Evolutionary conservation across 2,113 vertebrate genomes (phyloP).

Genomic region (Platichthys stellatus): DNA sequence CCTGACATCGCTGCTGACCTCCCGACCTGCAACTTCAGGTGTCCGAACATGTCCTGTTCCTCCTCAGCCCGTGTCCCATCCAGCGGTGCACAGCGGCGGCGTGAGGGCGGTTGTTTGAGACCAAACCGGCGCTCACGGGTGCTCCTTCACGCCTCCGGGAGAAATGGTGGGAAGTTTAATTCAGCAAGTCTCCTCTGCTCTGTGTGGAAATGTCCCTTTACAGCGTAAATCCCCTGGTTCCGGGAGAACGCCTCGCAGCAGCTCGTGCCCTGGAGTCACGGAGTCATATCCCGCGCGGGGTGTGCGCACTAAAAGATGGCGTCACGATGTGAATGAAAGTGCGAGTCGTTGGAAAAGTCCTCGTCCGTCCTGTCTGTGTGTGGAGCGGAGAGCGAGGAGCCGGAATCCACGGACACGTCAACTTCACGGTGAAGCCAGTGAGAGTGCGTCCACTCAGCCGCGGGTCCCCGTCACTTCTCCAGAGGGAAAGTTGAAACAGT

Average conservation of each 20-base stretch:
- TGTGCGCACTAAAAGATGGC: neutral
- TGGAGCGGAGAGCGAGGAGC: neutral
- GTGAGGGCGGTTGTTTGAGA: constrained; percentile 1
- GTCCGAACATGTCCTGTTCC: constrained; percentile 36
- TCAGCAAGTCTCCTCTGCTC: constrained; percentile 18
- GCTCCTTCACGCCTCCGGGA: neutral
- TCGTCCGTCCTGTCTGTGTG: neutral
- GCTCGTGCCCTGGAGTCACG: neutral
- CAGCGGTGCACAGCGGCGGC: neutral
- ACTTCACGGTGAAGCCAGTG: constrained; percentile 32
- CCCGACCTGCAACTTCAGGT: constrained; percentile 46
- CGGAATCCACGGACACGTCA: neutral
- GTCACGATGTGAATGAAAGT: neutral
- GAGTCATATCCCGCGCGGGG: constrained; percentile 23
- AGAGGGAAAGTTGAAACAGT: neutral
- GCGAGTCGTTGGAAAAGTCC: neutral
- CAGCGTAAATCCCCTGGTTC: constrained; percentile 13
- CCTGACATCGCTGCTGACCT: constrained; percentile 59
- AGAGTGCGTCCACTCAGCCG: constrained; percentile 26
- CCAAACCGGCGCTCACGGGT: neutral
- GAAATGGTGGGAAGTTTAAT: constrained; percentile 52
- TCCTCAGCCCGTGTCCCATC: constrained; percentile 28
- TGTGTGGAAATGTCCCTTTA: constrained; percentile 9
- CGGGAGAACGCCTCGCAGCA: neutral
- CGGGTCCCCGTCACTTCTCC: neutral